Percentiles rank a stretch among this genome's conserved stretches.
Evolutionary conservation across 2,888 invertebrate genomes (phyloP).

Genomic region (Hirtodrosophila trivittata): DNA sequence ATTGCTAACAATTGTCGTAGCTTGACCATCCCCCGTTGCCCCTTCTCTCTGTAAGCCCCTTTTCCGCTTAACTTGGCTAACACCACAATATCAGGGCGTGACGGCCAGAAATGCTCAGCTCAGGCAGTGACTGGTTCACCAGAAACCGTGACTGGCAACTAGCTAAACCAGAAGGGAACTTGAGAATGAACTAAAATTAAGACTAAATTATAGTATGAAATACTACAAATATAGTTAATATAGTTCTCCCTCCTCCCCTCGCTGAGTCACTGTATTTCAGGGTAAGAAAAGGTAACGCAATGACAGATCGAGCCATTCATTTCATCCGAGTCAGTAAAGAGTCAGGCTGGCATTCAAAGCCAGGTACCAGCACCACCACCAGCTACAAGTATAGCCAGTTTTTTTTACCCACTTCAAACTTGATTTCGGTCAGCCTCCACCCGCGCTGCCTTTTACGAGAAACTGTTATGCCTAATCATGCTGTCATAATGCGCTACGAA

Average conservation of each 20-base stretch:
- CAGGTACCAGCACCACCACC: not conserved
- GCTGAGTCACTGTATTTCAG: slow-evolving; percentile 11
- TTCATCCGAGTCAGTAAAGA: slow-evolving; percentile 24
- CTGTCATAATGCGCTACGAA: slow-evolving; percentile 82
- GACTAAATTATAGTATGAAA: no score
- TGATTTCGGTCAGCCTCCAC: slow-evolving; percentile 74
- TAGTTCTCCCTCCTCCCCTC: no score
- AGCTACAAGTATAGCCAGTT: slow-evolving; percentile 43
- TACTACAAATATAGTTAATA: no score
- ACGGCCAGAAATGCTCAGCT: slow-evolving; percentile 1
- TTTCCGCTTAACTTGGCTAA: slow-evolving; percentile 1
- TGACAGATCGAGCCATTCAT: slow-evolving; percentile 71
- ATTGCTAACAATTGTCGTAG: slow-evolving; percentile 81
- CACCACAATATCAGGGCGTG: no score
- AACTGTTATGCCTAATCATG: slow-evolving; percentile 83
- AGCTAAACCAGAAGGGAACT: no score
- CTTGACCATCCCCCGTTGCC: slow-evolving; percentile 53
- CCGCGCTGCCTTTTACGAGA: slow-evolving; percentile 73
- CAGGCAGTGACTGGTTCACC: no score
- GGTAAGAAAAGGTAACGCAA: slow-evolving; percentile 62
- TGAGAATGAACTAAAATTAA: no score
- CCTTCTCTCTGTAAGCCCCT: slow-evolving; percentile 7
- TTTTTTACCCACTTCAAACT: slow-evolving; percentile 72
- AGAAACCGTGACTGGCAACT: slow-evolving; percentile 15
- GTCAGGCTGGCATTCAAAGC: slow-evolving; percentile 8